phyloP scores from a whole-genome alignment of 2,113 vertebrate genomes.

The Neolamprologus falcicula region DNA sequence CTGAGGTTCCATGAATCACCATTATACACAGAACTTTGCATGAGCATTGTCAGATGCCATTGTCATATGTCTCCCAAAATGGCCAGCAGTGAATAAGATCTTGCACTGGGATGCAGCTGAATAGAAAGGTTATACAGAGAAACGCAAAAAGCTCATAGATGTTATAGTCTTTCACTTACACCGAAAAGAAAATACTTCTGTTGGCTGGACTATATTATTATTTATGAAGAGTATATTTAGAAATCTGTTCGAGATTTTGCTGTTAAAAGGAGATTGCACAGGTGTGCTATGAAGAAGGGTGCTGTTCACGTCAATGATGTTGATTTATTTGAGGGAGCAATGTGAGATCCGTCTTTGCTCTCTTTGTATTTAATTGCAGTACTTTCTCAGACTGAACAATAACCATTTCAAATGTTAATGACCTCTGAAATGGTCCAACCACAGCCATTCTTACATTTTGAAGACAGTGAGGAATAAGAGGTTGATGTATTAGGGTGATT shows the following conservation, averaged over 20 bases:
- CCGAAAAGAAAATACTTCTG: not conserved
- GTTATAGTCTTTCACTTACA: not conserved
- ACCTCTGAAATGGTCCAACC: conserved; percentile 18
- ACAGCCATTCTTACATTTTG: not conserved
- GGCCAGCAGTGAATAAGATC: not conserved
- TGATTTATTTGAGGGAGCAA: not conserved
- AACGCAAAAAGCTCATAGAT: not conserved
- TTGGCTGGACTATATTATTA: not conserved
- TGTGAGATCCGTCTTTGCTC: not conserved
- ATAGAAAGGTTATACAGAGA: not conserved
- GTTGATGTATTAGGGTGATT: not conserved
- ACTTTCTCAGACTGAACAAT: not conserved
- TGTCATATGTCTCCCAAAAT: not conserved
- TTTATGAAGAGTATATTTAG: not conserved
- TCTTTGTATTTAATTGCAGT: not conserved
- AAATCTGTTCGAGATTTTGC: not conserved
- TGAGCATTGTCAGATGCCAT: not conserved
- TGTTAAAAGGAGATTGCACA: not conserved
- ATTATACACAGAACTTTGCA: not conserved
- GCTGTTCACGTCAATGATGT: not conserved
- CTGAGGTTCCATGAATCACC: conserved; percentile 5
- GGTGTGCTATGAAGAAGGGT: not conserved
- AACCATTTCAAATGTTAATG: conserved; percentile 12
- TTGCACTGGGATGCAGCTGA: not conserved
- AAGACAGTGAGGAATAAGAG: not conserved